Evolutionary conservation across 2,888 invertebrate genomes (phyloP).

Genomic region (Polyploca ridens): DNA sequence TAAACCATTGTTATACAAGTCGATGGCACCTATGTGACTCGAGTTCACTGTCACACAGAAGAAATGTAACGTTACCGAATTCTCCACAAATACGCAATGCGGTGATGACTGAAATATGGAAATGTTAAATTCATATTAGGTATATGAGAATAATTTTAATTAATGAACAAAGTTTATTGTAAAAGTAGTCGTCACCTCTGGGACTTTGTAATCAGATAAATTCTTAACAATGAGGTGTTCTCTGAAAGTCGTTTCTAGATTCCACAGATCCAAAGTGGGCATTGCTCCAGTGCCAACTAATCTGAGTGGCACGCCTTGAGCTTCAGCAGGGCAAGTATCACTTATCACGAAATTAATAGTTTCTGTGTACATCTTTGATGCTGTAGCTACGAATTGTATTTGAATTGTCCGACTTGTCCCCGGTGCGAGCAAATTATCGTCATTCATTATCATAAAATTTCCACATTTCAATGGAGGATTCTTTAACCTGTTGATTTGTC

Average conservation of each 20-base stretch:
- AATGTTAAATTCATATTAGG: slow-evolving; percentile 14
- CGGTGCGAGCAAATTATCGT: slow-evolving; percentile 75
- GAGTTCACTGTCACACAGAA: slow-evolving; percentile 71
- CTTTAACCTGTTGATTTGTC: slow-evolving; percentile 56
- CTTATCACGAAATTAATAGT: slow-evolving; percentile 74
- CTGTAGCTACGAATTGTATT: slow-evolving; percentile 70
- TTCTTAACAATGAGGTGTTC: slow-evolving; percentile 84
- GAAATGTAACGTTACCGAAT: slow-evolving; percentile 73
- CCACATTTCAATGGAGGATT: slow-evolving; percentile 73
- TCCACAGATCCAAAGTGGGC: slow-evolving; percentile 83
- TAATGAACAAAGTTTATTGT: slow-evolving; percentile 4
- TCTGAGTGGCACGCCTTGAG: slow-evolving; percentile 73
- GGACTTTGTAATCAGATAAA: slow-evolving; percentile 77
- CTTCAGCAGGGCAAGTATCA: slow-evolving; percentile 79
- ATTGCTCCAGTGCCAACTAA: slow-evolving; percentile 83
- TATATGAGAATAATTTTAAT: slow-evolving; percentile 10
- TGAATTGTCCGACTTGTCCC: slow-evolving; percentile 71
- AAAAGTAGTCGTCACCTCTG: slow-evolving; percentile 57
- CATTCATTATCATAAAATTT: slow-evolving; percentile 72
- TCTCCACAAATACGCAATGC: slow-evolving; percentile 76
- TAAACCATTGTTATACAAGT: slow-evolving; percentile 76
- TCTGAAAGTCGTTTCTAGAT: slow-evolving; percentile 84
- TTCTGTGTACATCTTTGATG: slow-evolving; percentile 66
- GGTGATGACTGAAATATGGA: slow-evolving; percentile 64
- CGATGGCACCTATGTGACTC: slow-evolving; percentile 58